Conservation (phyloP, 2,888 invertebrate species). For the Tetrapedia diversipes region DNA sequence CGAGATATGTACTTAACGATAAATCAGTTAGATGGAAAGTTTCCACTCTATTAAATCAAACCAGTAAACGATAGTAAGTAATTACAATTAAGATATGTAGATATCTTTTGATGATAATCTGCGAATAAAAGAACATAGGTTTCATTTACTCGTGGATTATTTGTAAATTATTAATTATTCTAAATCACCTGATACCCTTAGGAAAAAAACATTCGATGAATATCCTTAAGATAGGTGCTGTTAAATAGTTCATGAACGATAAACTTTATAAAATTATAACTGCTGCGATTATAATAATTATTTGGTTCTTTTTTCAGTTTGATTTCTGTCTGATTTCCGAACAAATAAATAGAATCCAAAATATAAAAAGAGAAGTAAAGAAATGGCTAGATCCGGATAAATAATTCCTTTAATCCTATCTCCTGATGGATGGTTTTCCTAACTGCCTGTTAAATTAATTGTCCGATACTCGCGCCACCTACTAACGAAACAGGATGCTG, state of each 20-base stretch:
- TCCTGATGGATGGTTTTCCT: not conserved
- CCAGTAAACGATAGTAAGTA: not conserved
- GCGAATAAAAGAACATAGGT: not conserved
- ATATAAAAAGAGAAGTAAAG: not conserved
- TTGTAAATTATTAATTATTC: not conserved
- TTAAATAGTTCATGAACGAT: not conserved
- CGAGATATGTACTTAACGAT: not conserved
- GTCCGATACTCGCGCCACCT: not conserved
- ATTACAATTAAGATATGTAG: not conserved
- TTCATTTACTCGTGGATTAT: not conserved
- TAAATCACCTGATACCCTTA: not conserved
- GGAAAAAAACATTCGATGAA: not conserved
- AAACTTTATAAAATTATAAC: not conserved
- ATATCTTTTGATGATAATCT: not conserved
- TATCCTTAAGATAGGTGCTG: not conserved
- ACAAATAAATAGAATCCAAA: conserved; percentile 5
- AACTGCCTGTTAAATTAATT: not conserved
- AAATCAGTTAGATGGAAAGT: not conserved
- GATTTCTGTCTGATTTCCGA: not conserved
- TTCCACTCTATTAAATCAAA: not conserved
- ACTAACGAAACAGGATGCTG: not conserved
- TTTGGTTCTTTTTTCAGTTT: not conserved
- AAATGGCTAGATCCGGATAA: conserved; percentile 22
- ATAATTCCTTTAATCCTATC: not conserved
- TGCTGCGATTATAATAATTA: not conserved